Conservation (phyloP, 2,888 invertebrate species). For the Lasioglossum lativentre region DNA sequence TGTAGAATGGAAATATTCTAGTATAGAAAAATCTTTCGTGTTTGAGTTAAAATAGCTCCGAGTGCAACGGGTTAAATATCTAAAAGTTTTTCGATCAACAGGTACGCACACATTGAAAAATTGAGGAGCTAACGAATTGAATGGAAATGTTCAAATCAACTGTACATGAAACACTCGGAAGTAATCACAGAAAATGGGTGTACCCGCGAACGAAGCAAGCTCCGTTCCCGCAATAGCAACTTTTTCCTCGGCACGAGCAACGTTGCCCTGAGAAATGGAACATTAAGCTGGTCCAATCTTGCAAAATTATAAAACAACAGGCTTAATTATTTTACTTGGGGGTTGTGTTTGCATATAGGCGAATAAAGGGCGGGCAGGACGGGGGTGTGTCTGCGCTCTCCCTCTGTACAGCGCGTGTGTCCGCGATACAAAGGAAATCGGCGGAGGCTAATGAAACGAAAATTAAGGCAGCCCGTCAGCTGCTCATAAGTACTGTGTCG, state of each 20-base stretch:
- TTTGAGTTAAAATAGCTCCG: too few relatives aligned
- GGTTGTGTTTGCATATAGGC: conserved; percentile 18
- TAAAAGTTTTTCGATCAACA: too few relatives aligned
- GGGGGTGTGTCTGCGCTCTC: background rate
- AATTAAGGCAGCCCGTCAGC: conserved; percentile 76
- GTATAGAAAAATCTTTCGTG: too few relatives aligned
- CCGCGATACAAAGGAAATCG: conserved; percentile 54
- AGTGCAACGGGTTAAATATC: too few relatives aligned
- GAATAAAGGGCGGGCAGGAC: background rate
- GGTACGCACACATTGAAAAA: too few relatives aligned
- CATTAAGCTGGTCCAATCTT: conserved; percentile 44
- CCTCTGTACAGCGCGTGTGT: conserved; percentile 13
- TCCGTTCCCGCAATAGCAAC: background rate
- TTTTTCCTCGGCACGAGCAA: too few relatives aligned
- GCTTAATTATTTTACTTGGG: conserved; percentile 23
- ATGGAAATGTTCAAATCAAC: background rate
- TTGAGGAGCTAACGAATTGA: too few relatives aligned
- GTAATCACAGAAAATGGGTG: background rate
- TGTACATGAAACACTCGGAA: background rate
- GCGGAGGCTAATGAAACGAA: conserved; percentile 73
- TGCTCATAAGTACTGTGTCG: conserved; percentile 72
- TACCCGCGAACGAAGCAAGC: background rate
- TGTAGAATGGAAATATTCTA: too few relatives aligned
- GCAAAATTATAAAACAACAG: conserved; percentile 44
- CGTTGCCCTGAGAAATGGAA: conserved; percentile 32